Evolutionary conservation across 2,888 invertebrate species (phyloP).

Genomic region (Dryobotodes eremita): DNA sequence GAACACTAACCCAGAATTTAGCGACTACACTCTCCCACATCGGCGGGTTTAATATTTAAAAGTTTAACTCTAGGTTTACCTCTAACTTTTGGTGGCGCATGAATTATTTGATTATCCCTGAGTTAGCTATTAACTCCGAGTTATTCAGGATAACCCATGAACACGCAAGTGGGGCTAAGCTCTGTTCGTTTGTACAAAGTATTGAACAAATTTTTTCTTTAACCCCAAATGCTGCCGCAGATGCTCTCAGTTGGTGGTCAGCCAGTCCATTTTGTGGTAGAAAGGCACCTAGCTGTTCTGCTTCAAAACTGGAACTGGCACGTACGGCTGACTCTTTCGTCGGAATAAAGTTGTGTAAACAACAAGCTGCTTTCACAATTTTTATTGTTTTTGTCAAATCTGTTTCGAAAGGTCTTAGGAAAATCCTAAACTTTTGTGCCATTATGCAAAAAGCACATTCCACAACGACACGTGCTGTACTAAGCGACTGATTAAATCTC

Average conservation of each 20-base stretch:
- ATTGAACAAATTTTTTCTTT: conserved; percentile 51
- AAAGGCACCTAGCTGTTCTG: conserved; percentile 39
- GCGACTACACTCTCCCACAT: too few relatives aligned
- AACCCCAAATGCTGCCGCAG: conserved; percentile 45
- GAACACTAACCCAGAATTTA: too few relatives aligned
- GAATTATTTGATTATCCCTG: too few relatives aligned
- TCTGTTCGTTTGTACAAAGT: conserved; percentile 48
- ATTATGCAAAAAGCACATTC: conserved; percentile 11
- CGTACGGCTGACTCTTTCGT: conserved; percentile 44
- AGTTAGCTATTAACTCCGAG: too few relatives aligned
- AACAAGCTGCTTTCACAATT: conserved; percentile 50
- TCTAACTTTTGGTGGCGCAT: too few relatives aligned
- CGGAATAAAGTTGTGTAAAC: conserved; percentile 51
- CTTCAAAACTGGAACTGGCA: conserved; percentile 42
- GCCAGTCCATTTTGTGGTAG: conserved; percentile 45
- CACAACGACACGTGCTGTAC: conserved; percentile 11
- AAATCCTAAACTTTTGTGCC: conserved; percentile 12
- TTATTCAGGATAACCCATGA: too few relatives aligned
- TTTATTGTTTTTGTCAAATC: conserved; percentile 23
- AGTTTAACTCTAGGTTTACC: too few relatives aligned
- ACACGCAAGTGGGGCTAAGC: too few relatives aligned
- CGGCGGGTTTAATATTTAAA: too few relatives aligned
- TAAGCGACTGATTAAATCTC: conserved; percentile 46
- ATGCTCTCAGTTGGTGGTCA: conserved; percentile 37
- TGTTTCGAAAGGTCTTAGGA: conserved; percentile 27